Percentiles rank a stretch among this genome's conserved stretches.
Conservation (phyloP, 2,888 invertebrate genomes). For the Tenodera sinensis region DNA sequence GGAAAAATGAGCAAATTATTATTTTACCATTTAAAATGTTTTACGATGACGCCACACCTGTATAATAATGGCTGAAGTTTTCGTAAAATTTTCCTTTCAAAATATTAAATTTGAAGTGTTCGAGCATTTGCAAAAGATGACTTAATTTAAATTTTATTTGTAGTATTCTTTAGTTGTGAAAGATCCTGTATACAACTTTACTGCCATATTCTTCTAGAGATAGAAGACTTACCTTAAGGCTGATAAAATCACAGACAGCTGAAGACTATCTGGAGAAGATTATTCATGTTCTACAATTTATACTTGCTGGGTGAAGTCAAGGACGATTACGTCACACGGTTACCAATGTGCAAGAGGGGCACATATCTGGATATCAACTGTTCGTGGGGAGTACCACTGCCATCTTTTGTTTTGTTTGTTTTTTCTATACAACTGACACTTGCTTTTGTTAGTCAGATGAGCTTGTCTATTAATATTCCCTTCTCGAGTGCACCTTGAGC, state of each 20-base stretch:
- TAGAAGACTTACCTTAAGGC: not conserved
- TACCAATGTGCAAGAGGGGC: not conserved
- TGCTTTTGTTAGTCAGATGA: not conserved
- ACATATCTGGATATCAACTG: not conserved
- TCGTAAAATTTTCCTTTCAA: too few species aligned
- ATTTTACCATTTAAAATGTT: too few species aligned
- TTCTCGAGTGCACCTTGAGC: not conserved
- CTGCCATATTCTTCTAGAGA: too few species aligned
- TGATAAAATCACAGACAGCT: not conserved
- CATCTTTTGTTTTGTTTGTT: not conserved
- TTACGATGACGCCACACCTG: too few species aligned
- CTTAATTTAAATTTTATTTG: too few species aligned
- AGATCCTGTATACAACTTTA: too few species aligned
- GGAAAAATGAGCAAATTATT: too few species aligned
- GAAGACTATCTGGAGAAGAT: not conserved
- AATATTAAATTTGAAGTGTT: too few species aligned
- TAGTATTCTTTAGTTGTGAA: too few species aligned
- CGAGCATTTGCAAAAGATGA: too few species aligned
- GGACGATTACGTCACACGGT: not conserved
- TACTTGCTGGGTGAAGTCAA: not conserved
- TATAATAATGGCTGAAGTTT: too few species aligned
- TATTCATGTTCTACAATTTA: not conserved
- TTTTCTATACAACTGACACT: not conserved
- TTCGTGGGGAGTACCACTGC: not conserved
- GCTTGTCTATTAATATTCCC: not conserved